Evolutionary conservation across 2,797 vertebrate genomes (phyloP).

Genomic region (Lepilemur septentrionalis): DNA sequence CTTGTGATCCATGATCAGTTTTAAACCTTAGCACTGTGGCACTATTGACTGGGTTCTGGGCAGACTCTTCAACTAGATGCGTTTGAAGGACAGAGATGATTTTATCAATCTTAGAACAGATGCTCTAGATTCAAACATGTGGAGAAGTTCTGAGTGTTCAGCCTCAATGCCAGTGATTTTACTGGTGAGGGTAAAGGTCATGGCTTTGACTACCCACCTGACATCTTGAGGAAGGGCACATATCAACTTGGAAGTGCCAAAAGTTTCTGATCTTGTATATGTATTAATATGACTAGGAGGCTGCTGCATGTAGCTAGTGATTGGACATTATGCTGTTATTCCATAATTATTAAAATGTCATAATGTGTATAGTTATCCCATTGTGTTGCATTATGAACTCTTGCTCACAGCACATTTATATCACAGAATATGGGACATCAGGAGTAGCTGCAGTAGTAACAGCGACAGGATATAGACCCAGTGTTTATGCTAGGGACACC

Average conservation of each 20-base stretch:
- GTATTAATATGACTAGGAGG: slow-evolving; percentile 91
- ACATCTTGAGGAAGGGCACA: slow-evolving; percentile 93
- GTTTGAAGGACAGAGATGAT: slow-evolving; percentile 93
- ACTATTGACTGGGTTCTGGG: slow-evolving; percentile 92
- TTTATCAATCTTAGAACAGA: slow-evolving; percentile 89
- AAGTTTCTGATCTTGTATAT: slow-evolving; percentile 90
- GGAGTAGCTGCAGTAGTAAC: too few species aligned
- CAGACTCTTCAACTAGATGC: slow-evolving; percentile 94
- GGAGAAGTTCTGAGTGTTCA: slow-evolving; percentile 93
- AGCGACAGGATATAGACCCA: background rate
- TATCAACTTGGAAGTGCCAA: slow-evolving; percentile 93
- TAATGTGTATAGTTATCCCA: slow-evolving; percentile 75
- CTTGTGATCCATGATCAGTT: slow-evolving; percentile 84
- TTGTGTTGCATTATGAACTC: background rate
- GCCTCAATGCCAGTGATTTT: slow-evolving; percentile 96
- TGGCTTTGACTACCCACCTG: slow-evolving; percentile 95
- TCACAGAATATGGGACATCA: background rate
- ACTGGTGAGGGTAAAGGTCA: slow-evolving; percentile 93
- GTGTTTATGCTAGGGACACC: background rate
- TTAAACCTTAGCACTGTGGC: slow-evolving; percentile 92
- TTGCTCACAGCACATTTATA: background rate
- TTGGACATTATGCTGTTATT: too few species aligned
- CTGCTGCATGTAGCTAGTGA: too few species aligned
- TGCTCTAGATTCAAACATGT: slow-evolving; percentile 95
- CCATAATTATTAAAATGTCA: too few species aligned